phyloP scores from a whole-genome alignment of 2,113 vertebrate genomes.

The Ptychochromis oligacanthus region DNA sequence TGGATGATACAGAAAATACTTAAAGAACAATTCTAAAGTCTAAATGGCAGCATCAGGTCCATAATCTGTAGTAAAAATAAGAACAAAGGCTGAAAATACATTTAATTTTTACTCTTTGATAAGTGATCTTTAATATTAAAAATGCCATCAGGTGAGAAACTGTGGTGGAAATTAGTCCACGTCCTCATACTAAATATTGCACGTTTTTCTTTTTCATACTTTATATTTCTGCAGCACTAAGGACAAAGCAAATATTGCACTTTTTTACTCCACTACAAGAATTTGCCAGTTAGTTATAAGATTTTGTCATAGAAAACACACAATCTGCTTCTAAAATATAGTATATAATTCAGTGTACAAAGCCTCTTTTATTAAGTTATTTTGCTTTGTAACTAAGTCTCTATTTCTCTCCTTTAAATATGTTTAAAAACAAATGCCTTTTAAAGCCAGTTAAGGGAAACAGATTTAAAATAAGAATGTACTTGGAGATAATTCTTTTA shows the following conservation, averaged over 20 bases:
- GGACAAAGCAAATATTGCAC: background rate
- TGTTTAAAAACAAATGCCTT: background rate
- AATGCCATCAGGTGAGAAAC: no score
- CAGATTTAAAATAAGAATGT: background rate
- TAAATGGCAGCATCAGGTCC: background rate
- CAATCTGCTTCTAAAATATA: background rate
- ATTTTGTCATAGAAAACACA: background rate
- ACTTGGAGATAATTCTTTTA: background rate
- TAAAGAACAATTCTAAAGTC: background rate
- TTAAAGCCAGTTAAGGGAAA: background rate
- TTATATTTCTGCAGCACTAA: background rate
- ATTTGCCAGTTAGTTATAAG: background rate
- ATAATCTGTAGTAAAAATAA: background rate
- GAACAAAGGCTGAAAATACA: no score
- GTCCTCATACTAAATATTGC: no score
- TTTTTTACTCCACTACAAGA: background rate
- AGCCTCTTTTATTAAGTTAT: background rate
- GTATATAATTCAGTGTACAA: background rate
- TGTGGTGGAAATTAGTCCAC: no score
- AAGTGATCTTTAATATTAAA: no score
- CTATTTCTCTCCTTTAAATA: background rate
- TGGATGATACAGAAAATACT: no score
- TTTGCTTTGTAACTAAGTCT: background rate
- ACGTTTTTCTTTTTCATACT: background rate
- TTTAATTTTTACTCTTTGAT: no score